Percentiles rank a stretch among this genome's conserved stretches.
Evolutionary conservation across 23 tunicate genomes (phyloP).

Genomic region (Halocynthia aurantium): DNA sequence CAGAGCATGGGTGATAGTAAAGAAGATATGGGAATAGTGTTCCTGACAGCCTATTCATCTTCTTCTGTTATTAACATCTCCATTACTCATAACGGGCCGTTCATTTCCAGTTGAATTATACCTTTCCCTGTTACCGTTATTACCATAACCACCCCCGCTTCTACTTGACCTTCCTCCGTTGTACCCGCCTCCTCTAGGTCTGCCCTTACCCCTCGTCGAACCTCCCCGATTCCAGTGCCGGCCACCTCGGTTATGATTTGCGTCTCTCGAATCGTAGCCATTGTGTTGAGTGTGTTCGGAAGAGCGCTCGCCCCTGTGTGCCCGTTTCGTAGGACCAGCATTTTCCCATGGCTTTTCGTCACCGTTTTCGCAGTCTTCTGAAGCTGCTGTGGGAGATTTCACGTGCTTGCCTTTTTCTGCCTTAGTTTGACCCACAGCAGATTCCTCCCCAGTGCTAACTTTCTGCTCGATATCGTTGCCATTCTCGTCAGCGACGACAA

Average conservation of each 20-base stretch:
- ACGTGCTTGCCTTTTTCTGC: not conserved
- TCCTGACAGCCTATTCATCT: not conserved
- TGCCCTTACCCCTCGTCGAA: conserved; percentile 6
- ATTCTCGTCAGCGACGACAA: not conserved
- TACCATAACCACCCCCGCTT: not conserved
- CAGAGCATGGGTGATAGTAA: no score
- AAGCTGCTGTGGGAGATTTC: not conserved
- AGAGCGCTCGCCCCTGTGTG: conserved; percentile 10
- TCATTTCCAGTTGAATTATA: conserved; percentile 7
- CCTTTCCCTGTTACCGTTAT: not conserved
- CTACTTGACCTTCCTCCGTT: not conserved
- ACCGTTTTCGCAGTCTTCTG: conserved; percentile 8
- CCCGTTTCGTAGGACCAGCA: conserved; percentile 1
- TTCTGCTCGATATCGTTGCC: conserved; percentile 4
- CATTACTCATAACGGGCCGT: conserved; percentile 8
- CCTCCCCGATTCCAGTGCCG: not conserved
- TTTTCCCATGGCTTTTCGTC: conserved; percentile 31
- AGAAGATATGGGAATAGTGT: no score
- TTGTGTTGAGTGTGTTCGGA: conserved; percentile 17
- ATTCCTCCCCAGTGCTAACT: not conserved
- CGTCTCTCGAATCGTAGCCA: conserved; percentile 6
- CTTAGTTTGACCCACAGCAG: not conserved
- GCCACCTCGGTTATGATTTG: not conserved
- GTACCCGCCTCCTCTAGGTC: not conserved
- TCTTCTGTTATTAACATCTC: conserved; percentile 5